A percentile compares a stretch with the other conserved stretches of the same genome.
Evolutionary conservation across 2,113 vertebrate species (phyloP).

Genomic region (Eptatretus burgeri): DNA sequence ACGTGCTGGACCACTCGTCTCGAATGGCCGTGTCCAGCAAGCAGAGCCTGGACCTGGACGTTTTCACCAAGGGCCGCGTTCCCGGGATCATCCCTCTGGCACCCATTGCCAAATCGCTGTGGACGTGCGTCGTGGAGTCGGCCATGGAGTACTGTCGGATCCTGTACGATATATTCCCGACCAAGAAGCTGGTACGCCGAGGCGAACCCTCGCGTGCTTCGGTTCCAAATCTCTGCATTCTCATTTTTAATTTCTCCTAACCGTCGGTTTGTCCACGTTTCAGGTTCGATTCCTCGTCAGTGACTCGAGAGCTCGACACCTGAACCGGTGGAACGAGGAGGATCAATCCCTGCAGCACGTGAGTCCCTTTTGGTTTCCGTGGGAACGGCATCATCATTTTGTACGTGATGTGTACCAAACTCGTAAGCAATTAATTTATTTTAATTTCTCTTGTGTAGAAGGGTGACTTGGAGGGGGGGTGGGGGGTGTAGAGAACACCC

Average conservation of each 20-base stretch:
- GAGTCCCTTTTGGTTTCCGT: slow-evolving; percentile 10
- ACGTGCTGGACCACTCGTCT: slow-evolving; percentile 89
- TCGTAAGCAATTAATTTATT: not conserved
- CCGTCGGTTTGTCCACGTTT: slow-evolving; percentile 6
- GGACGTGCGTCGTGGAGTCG: slow-evolving; percentile 87
- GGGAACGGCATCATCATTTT: not conserved
- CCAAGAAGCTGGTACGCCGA: slow-evolving; percentile 50
- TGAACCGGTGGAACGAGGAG: slow-evolving; percentile 81
- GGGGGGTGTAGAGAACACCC: no score
- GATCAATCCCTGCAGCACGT: slow-evolving; percentile 86
- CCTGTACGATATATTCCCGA: slow-evolving; percentile 76
- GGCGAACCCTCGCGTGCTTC: not conserved
- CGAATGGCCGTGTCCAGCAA: slow-evolving; percentile 91
- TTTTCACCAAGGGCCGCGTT: slow-evolving; percentile 64
- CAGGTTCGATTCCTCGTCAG: slow-evolving; percentile 91
- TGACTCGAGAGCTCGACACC: slow-evolving; percentile 70
- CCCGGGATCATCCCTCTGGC: slow-evolving; percentile 81
- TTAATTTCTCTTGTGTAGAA: no score
- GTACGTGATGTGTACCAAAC: not conserved
- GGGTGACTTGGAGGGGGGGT: no score
- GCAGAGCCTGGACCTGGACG: slow-evolving; percentile 89
- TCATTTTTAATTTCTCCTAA: not conserved
- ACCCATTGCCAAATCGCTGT: slow-evolving; percentile 76
- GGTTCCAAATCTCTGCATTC: not conserved
- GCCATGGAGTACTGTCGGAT: slow-evolving; percentile 96